These are phyloP conservation scores for Phodopus roborovskii DNA, from an alignment of 2,113 vertebrate genomes.

Conservation along the genomic window DNA sequence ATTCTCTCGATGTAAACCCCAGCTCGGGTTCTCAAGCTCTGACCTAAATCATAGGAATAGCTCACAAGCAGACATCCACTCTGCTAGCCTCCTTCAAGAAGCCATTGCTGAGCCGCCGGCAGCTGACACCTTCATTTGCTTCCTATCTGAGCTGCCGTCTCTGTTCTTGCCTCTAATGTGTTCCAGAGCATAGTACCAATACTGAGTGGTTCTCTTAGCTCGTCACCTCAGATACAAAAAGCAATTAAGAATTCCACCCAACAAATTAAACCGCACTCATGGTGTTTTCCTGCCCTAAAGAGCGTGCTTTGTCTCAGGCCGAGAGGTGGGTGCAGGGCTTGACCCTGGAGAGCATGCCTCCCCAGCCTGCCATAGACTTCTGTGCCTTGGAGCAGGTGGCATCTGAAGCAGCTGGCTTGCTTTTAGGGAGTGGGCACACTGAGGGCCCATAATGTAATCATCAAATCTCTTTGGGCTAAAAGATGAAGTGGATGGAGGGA, in stretches of 20 bases:
- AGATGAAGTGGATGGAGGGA: not conserved
- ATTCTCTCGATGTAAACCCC: not conserved
- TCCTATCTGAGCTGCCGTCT: rapidly evolving
- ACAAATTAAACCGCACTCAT: no score
- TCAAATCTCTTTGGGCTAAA: not conserved
- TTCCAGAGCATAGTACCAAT: rapidly evolving
- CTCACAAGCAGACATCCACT: not conserved
- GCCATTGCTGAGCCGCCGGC: not conserved
- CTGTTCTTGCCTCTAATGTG: not conserved
- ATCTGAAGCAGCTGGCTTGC: not conserved
- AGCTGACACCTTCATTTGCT: no score
- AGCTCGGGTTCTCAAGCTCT: not conserved
- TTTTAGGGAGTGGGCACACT: not conserved
- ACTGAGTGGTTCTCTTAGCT: not conserved
- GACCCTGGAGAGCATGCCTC: rapidly evolving
- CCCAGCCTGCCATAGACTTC: rapidly evolving
- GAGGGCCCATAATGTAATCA: rapidly evolving
- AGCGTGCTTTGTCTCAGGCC: not conserved
- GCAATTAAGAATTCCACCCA: not conserved
- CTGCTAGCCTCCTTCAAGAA: not conserved
- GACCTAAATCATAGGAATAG: not conserved
- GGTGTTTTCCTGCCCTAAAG: not conserved
- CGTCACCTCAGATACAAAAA: not conserved
- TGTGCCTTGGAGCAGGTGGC: not conserved
- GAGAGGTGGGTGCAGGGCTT: not conserved